Evolutionary conservation across 2,113 vertebrate species (phyloP).

Genomic region (Mustela lutreola): DNA sequence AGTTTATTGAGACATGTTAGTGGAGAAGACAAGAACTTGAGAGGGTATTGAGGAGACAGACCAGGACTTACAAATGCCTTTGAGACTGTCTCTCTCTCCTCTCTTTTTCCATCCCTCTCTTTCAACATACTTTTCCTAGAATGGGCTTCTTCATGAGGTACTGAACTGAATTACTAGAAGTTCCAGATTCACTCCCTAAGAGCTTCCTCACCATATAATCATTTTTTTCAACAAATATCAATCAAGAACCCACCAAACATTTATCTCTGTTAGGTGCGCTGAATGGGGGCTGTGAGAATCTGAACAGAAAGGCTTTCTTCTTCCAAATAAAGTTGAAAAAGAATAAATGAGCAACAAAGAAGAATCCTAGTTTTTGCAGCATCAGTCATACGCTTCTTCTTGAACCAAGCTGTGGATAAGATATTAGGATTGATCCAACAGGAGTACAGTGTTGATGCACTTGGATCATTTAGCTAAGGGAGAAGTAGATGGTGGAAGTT

Average conservation of each 20-base stretch:
- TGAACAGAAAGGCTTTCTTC: neutral
- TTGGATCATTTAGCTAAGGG: neutral
- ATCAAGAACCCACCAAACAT: neutral
- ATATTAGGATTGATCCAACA: neutral
- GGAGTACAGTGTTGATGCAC: neutral
- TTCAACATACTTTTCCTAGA: neutral
- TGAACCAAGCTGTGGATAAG: neutral
- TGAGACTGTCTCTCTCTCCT: neutral
- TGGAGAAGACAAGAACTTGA: neutral
- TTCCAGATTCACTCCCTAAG: neutral
- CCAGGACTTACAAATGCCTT: neutral
- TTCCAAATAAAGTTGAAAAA: neutral
- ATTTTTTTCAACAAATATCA: neutral
- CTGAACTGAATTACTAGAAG: neutral
- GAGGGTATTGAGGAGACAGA: neutral
- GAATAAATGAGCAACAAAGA: neutral
- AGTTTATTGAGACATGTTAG: neutral
- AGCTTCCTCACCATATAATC: neutral
- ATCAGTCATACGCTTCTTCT: neutral
- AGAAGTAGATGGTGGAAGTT: neutral
- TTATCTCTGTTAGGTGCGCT: neutral
- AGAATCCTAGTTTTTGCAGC: neutral
- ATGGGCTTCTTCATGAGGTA: neutral
- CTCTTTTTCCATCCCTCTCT: neutral
- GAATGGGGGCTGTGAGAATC: neutral